Evolutionary conservation across 2,888 invertebrate genomes (phyloP).

Genomic region (Drosophila stalkeri): DNA sequence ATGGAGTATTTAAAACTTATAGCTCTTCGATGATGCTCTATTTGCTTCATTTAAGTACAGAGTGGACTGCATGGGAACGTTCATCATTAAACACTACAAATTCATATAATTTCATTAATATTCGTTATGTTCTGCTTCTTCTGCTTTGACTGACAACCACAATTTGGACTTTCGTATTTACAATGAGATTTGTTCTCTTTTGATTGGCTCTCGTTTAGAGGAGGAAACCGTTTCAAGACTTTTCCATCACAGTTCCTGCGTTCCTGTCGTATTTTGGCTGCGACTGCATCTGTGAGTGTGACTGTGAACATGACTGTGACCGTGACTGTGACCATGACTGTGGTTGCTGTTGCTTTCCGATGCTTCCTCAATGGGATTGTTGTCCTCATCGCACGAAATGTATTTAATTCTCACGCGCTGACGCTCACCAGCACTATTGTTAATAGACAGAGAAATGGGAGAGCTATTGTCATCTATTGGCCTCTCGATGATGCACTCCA

Average conservation of each 20-base stretch:
- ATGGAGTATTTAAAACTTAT: slow-evolving; percentile 68
- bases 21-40: slow-evolving; percentile 58
- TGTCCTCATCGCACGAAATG: slow-evolving; percentile 83
- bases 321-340: slow-evolving; percentile 16
- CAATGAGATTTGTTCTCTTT: slow-evolving; percentile 29
- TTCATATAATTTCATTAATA: slow-evolving; percentile 13
- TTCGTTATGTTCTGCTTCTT: slow-evolving; percentile 13
- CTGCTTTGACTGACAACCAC: slow-evolving; percentile 38
- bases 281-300: not conserved
- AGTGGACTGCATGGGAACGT: not conserved
- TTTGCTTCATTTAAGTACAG: slow-evolving; percentile 28
- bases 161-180: slow-evolving; percentile 52
- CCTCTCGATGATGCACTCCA: slow-evolving; percentile 69
- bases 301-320: slow-evolving; percentile 17
- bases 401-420: slow-evolving; percentile 79
- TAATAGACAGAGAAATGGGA: slow-evolving; percentile 74
- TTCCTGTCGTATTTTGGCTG: slow-evolving; percentile 7
- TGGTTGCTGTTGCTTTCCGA: slow-evolving; percentile 24
- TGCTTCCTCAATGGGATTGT: slow-evolving; percentile 72
- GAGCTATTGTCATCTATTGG: slow-evolving; percentile 61
- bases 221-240: slow-evolving; percentile 23
- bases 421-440: slow-evolving; percentile 65
- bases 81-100: slow-evolving; percentile 15
- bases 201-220: slow-evolving; percentile 21
- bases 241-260: slow-evolving; percentile 59